Conservation (phyloP, 2,113 vertebrate genomes). For the Emberiza fucata region DNA sequence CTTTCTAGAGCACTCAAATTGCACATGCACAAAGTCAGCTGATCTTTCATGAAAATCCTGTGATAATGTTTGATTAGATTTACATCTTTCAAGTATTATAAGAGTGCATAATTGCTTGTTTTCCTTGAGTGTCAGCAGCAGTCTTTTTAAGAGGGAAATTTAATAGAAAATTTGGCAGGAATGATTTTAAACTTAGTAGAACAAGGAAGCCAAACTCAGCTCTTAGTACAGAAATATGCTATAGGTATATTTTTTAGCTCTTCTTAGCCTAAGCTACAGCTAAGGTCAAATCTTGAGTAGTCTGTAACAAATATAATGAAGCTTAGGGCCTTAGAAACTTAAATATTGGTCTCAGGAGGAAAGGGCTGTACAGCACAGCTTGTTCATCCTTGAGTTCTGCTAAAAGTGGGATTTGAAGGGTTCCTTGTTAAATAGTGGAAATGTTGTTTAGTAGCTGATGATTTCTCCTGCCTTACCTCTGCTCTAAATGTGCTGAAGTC, state of each 20-base stretch:
- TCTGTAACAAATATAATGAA: neutral
- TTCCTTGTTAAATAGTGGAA: neutral
- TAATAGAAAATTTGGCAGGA: neutral
- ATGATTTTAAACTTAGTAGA: neutral
- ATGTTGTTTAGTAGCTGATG: neutral
- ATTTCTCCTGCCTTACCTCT: neutral
- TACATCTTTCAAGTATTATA: neutral
- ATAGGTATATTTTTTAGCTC: neutral
- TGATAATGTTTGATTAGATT: neutral
- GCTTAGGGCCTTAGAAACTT: neutral
- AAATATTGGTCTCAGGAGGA: neutral
- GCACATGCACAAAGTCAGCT: neutral
- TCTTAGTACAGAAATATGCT: neutral
- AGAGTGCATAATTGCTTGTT: neutral
- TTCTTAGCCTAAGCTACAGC: neutral
- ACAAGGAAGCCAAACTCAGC: neutral
- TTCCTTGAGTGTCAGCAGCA: neutral
- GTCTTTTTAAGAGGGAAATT: neutral
- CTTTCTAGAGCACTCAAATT: neutral
- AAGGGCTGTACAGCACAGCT: neutral
- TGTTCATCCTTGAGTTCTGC: neutral
- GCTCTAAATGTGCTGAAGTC: neutral
- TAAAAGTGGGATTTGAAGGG: neutral
- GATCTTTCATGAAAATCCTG: neutral
- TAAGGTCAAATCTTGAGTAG: neutral